phyloP scores from a whole-genome alignment of 2,797 vertebrate species.

The Mormyrops attenuatus region DNA sequence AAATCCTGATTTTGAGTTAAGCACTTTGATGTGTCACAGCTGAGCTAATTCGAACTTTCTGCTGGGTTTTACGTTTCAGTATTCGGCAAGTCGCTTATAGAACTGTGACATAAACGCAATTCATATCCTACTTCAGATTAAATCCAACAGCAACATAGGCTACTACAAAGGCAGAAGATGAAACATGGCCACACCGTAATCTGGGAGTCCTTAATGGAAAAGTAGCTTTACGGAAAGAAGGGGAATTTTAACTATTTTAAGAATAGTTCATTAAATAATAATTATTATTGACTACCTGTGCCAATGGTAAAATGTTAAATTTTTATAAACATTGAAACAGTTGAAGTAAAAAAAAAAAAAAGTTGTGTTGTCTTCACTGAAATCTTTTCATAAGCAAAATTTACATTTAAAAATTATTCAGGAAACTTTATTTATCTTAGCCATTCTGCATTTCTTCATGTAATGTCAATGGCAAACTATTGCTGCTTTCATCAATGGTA shows the following conservation, averaged over 20 bases:
- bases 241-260: background rate
- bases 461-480: background rate
- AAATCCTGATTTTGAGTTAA: slow-evolving; percentile 8
- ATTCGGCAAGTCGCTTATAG: background rate
- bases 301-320: no score
- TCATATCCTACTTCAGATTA: background rate
- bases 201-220: background rate
- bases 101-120: background rate
- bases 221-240: background rate
- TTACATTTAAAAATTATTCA: background rate
- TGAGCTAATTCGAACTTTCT: background rate
- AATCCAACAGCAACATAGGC: background rate
- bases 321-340: background rate
- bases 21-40: background rate
- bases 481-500: background rate
- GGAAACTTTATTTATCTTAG: background rate
- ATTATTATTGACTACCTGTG: no score
- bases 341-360: background rate
- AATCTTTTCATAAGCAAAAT: background rate
- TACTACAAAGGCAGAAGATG: background rate
- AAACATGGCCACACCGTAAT: background rate
- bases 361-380: background rate
- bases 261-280: background rate
- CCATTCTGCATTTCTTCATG: background rate
- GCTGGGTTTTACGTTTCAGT: background rate